Evolutionary conservation across 92 coral and sea anemone genomes (phyloP).

Genomic region (Epizoanthus scotinus): DNA sequence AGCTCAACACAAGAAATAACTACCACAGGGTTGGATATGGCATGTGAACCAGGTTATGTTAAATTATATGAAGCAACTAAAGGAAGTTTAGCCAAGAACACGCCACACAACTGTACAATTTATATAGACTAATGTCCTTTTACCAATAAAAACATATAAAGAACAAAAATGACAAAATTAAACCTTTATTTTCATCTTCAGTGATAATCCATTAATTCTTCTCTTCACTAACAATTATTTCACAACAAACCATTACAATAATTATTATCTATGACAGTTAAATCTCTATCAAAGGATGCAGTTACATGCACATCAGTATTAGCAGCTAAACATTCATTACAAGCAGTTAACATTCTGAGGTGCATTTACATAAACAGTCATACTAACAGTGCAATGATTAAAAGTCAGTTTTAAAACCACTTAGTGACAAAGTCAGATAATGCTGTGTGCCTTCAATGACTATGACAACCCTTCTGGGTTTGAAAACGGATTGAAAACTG

Average conservation of each 20-base stretch:
- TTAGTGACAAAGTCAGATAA: not conserved
- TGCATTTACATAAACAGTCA: not conserved
- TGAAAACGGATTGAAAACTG: not conserved
- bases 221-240: constrained; percentile 23
- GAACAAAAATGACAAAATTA: constrained; percentile 52
- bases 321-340: constrained; percentile 2
- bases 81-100: not conserved
- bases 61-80: not conserved
- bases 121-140: no score
- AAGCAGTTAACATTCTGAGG: constrained; percentile 6
- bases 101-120: not conserved
- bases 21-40: no score
- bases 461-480: not conserved
- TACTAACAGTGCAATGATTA: constrained; percentile 12
- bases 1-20: no score
- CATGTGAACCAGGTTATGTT: no score
- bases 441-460: not conserved
- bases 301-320: not conserved
- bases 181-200: constrained; percentile 49
- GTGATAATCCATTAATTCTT: constrained; percentile 18
- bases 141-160: constrained; percentile 3
- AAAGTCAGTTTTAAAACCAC: not conserved
- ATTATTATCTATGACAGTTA: not conserved
- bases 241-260: not conserved
- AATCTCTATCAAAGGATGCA: not conserved